Percentiles rank a stretch among this genome's conserved stretches.
These are phyloP conservation scores for Dryocosmus kuriphilus DNA, from an alignment of 2,888 invertebrate species.

Conservation along the genomic window DNA sequence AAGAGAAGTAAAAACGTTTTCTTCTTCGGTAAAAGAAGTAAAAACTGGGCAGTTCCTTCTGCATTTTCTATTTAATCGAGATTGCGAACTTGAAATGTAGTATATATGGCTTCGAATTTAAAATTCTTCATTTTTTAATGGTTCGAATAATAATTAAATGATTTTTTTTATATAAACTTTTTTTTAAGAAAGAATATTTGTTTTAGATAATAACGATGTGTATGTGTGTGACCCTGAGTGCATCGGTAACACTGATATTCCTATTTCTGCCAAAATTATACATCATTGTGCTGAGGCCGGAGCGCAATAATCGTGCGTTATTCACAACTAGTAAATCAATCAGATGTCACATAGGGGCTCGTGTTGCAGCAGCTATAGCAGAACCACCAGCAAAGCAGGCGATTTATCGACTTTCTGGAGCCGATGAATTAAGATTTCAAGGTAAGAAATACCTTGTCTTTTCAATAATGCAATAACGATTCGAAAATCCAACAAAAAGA, in stretches of 20 bases:
- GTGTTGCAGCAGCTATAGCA: constrained; percentile 76
- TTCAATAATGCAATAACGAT: background rate
- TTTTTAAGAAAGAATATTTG: constrained; percentile 68
- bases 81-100: too few relatives aligned
- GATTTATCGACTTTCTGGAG: constrained; percentile 60
- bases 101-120: too few relatives aligned
- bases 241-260: constrained; percentile 85
- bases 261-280: constrained; percentile 88
- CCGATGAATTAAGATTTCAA: constrained; percentile 47
- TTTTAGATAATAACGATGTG: constrained; percentile 79
- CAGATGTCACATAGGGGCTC: constrained; percentile 81
- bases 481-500: too few relatives aligned
- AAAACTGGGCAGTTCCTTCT: background rate
- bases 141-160: too few relatives aligned
- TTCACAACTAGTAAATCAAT: constrained; percentile 83
- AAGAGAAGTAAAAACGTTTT: background rate
- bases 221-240: constrained; percentile 86
- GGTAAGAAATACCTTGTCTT: constrained; percentile 6
- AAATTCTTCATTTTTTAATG: too few relatives aligned
- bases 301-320: constrained; percentile 84
- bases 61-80: too few relatives aligned
- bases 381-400: constrained; percentile 64
- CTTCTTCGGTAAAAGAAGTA: background rate
- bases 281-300: constrained; percentile 86
- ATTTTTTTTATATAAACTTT: background rate